Evolutionary conservation across 1,140 invertebrate species (phyloP).

Genomic region (Bicyclus anynana): DNA sequence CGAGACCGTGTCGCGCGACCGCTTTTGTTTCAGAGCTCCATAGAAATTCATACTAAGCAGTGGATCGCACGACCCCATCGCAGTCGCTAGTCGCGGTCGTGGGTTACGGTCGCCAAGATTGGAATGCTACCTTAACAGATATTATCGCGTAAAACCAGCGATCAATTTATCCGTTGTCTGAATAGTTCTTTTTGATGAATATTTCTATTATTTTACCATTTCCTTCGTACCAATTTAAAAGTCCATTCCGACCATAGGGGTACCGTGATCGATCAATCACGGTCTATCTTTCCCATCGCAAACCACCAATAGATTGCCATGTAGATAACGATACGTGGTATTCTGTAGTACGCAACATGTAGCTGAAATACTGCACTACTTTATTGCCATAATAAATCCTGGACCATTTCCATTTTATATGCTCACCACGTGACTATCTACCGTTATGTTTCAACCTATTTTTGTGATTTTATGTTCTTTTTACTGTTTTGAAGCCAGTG

Average conservation of each 20-base stretch:
- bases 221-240: neutral
- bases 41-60: no score
- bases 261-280: conserved; percentile 11
- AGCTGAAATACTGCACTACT: conserved; percentile 25
- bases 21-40: no score
- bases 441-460: conserved; percentile 19
- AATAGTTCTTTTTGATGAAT: no score
- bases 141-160: no score
- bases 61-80: no score
- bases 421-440: conserved; percentile 21
- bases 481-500: conserved; percentile 7
- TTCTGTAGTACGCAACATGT: conserved; percentile 17
- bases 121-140: no score
- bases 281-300: conserved; percentile 8
- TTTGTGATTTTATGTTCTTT: conserved; percentile 17
- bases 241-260: neutral
- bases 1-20: no score
- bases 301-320: conserved; percentile 24
- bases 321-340: conserved; percentile 16
- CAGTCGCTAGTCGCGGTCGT: no score
- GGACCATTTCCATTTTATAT: conserved; percentile 23
- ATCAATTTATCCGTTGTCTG: no score
- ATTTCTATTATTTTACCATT: neutral
- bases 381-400: conserved; percentile 27
- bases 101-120: no score